phyloP scores from a whole-genome alignment of 2,113 vertebrate species.

The cattle (Bos taurus) region ARS-UCD2.0 NC_037330.1:21535001-21535500 shows the following conservation, averaged over 20 bases:
- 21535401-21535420: neutral
- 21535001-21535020: neutral
- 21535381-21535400: neutral
- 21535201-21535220: neutral
- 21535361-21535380: neutral
- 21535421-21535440: neutral
- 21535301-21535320: neutral
- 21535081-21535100: neutral
- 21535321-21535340: neutral
- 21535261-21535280: neutral
- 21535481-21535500: neutral
- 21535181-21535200: neutral
- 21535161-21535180: neutral
- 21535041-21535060: slow-evolving; percentile 20
- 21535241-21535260: neutral
- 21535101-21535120: neutral
- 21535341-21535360: neutral
- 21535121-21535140: neutral
- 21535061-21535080: neutral
- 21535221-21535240: neutral
- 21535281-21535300: neutral
- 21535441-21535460: neutral
- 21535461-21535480: neutral
- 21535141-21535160: neutral
- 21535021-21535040: neutral